Conservation (phyloP, 2,113 vertebrate species). For the Tetrax tetrax region DNA sequence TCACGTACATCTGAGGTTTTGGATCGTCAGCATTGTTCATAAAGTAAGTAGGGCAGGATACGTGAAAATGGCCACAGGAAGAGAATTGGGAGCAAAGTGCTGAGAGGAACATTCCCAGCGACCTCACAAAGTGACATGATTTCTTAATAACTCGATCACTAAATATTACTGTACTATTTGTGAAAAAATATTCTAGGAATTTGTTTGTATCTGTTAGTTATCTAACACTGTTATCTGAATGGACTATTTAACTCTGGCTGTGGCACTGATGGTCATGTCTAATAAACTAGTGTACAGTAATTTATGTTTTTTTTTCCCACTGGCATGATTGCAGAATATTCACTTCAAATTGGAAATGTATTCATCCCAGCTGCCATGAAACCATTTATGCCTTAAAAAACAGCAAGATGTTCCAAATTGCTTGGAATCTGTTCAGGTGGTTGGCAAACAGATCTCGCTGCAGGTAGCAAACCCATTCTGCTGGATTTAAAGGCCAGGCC, state of each 20-base stretch:
- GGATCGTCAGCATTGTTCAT: not conserved
- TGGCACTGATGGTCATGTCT: not conserved
- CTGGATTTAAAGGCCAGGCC: not conserved
- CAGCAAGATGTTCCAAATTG: conserved; percentile 18
- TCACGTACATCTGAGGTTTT: not conserved
- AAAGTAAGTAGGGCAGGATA: not conserved
- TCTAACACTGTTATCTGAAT: not conserved
- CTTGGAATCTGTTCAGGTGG: conserved; percentile 39
- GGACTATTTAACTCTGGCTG: not conserved
- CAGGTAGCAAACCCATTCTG: conserved; percentile 21
- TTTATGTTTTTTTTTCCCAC: not conserved
- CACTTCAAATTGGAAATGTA: conserved; percentile 37
- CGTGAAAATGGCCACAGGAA: not conserved
- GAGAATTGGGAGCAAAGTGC: not conserved
- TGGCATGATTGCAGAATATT: not conserved
- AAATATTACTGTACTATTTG: not conserved
- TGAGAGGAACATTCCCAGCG: not conserved
- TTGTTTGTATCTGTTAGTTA: not conserved
- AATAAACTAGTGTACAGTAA: not conserved
- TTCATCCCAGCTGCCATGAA: conserved; percentile 31
- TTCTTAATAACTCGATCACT: not conserved
- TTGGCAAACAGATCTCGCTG: not conserved
- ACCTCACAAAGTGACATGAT: not conserved
- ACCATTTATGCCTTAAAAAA: not conserved
- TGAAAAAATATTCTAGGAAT: not conserved